Conservation (phyloP, 2,888 invertebrate species). For the Acrobasis consociella region DNA sequence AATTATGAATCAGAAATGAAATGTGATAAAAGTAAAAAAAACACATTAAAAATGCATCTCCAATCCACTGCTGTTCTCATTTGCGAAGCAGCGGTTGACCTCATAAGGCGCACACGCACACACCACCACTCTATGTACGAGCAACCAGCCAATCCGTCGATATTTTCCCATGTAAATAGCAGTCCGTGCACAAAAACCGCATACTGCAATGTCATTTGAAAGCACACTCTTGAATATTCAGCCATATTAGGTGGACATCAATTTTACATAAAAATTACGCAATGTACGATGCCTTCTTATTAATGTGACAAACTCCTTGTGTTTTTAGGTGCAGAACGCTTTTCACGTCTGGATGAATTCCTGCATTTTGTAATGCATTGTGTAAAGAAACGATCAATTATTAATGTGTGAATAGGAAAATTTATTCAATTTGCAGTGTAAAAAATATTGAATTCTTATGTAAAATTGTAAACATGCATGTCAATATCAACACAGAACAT, state of each 20-base stretch:
- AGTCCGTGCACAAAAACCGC: conserved; percentile 2
- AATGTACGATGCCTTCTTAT: neutral
- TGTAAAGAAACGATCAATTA: neutral
- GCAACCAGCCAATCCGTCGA: conserved; percentile 9
- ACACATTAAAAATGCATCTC: no score
- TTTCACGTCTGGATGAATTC: neutral
- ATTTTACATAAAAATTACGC: conserved; percentile 15
- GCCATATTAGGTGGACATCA: conserved; percentile 8
- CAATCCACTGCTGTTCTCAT: conserved; percentile 30
- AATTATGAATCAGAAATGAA: no score
- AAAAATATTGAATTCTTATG: no score
- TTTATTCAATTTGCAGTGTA: no score
- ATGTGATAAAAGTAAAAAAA: no score
- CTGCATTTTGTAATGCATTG: neutral
- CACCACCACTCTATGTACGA: conserved; percentile 20
- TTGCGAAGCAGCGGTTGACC: conserved; percentile 35
- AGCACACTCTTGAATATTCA: conserved; percentile 14
- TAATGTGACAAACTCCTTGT: neutral
- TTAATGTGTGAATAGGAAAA: no score
- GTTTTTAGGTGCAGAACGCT: no score
- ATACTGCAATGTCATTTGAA: conserved; percentile 17
- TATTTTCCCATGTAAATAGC: conserved; percentile 18
- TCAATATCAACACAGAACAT: no score
- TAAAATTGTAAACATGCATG: no score
- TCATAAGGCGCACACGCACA: conserved; percentile 33